A percentile compares a stretch with the other conserved stretches of the same genome.
phyloP scores from a whole-genome alignment of 1,140 invertebrate genomes.

The Heliothis virescens region DNA sequence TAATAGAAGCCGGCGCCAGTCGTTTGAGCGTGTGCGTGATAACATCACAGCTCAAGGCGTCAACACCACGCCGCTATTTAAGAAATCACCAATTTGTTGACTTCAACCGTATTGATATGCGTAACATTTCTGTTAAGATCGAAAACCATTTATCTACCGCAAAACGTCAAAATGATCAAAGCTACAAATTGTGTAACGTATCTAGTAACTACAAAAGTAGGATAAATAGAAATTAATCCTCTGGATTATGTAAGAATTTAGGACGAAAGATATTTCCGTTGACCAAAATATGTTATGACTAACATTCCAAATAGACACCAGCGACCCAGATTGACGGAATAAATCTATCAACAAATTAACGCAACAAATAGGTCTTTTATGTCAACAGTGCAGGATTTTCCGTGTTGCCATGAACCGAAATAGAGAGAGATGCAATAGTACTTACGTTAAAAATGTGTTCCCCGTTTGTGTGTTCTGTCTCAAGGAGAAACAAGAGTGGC shows the following conservation, averaged over 20 bases:
- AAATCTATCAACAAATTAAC: slow-evolving; percentile 38
- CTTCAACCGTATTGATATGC: slow-evolving; percentile 23
- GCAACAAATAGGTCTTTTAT: slow-evolving; percentile 24
- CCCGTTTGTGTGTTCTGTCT: slow-evolving; percentile 43
- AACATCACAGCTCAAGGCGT: slow-evolving; percentile 73
- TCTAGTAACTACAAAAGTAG: slow-evolving; percentile 26
- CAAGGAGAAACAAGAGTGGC: slow-evolving; percentile 67
- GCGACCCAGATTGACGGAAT: slow-evolving; percentile 20
- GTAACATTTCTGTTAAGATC: slow-evolving; percentile 35
- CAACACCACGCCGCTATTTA: slow-evolving; percentile 66
- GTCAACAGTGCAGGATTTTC: not conserved
- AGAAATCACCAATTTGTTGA: slow-evolving; percentile 65
- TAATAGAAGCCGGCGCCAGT: slow-evolving; percentile 81
- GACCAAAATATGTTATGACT: slow-evolving; percentile 9
- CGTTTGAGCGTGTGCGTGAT: slow-evolving; percentile 71
- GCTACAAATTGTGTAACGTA: slow-evolving; percentile 18
- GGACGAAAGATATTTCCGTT: slow-evolving; percentile 40
- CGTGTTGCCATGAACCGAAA: slow-evolving; percentile 7
- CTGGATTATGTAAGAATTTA: slow-evolving; percentile 31
- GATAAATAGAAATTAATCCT: slow-evolving; percentile 17
- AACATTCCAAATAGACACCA: slow-evolving; percentile 24
- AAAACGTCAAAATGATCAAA: slow-evolving; percentile 30
- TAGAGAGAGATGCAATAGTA: slow-evolving; percentile 17
- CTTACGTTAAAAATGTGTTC: slow-evolving; percentile 4
- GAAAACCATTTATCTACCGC: slow-evolving; percentile 20